Conservation (phyloP, 2,888 invertebrate species). For the Podotricha telesiphe region DNA sequence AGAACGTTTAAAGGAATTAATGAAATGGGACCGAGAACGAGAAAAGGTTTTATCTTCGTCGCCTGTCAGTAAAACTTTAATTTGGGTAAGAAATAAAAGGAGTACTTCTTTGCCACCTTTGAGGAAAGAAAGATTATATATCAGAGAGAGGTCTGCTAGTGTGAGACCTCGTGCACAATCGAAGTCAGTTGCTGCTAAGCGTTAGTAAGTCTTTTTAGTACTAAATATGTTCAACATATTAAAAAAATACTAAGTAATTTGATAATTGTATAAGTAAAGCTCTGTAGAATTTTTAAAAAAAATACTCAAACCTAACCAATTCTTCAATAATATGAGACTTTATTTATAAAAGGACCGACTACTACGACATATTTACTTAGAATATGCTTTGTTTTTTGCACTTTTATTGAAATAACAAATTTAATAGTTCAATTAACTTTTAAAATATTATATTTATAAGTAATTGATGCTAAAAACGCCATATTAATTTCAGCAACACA, state of each 20-base stretch:
- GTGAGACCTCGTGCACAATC: constrained; percentile 46
- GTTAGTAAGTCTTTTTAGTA: constrained; percentile 45
- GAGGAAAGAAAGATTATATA: constrained; percentile 34
- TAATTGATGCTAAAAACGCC: neutral
- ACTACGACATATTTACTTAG: too few species aligned
- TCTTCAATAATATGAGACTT: too few species aligned
- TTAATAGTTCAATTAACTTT: too few species aligned
- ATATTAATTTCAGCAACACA: constrained; percentile 46
- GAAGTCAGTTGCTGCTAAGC: constrained; percentile 48
- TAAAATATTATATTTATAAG: too few species aligned
- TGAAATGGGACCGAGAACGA: constrained; percentile 34
- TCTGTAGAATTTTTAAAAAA: too few species aligned
- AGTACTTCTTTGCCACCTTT: constrained; percentile 16
- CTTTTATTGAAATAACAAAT: too few species aligned
- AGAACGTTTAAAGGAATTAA: constrained; percentile 40
- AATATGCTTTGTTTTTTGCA: too few species aligned
- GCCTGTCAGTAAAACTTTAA: constrained; percentile 32
- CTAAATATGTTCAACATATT: too few species aligned
- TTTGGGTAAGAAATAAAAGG: constrained; percentile 28
- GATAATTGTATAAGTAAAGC: too few species aligned
- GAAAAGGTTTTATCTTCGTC: constrained; percentile 26
- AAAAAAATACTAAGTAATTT: too few species aligned
- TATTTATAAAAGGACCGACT: too few species aligned
- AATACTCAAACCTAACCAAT: too few species aligned
- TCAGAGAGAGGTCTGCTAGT: constrained; percentile 41